A percentile compares a stretch with the other conserved stretches of the same genome.
Evolutionary conservation across 1,140 invertebrate genomes (phyloP).

Genomic region (Anastrepha ludens): DNA sequence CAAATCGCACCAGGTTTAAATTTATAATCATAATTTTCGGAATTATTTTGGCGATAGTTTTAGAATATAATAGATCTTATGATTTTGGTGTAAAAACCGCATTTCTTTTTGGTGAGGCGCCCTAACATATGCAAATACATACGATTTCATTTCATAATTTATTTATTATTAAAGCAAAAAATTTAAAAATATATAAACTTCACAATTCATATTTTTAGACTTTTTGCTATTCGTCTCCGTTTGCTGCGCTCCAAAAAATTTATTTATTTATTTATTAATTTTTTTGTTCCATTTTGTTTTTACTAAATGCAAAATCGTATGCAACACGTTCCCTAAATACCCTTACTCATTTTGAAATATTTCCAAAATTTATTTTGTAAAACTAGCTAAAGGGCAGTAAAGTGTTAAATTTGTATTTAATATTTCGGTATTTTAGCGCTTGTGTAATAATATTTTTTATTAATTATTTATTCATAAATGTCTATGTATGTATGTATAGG

Average conservation of each 20-base stretch:
- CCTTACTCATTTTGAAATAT: neutral
- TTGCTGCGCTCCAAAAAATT: neutral
- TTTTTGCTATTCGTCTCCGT: slow-evolving; percentile 38
- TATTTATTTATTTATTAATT: neutral
- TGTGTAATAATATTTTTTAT: too few species aligned
- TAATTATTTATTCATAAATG: neutral
- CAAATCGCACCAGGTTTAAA: too few species aligned
- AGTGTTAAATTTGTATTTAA: neutral
- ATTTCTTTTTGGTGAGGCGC: too few species aligned
- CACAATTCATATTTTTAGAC: slow-evolving; percentile 28
- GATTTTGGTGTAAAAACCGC: too few species aligned
- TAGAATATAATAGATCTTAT: too few species aligned
- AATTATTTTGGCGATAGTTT: too few species aligned
- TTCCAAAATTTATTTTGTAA: slow-evolving; percentile 1
- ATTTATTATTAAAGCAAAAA: too few species aligned
- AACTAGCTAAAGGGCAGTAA: slow-evolving; percentile 36
- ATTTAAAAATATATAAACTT: neutral
- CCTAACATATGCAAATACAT: too few species aligned
- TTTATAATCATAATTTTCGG: too few species aligned
- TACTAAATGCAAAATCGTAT: neutral
- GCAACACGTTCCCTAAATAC: slow-evolving; percentile 36
- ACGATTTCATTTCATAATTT: too few species aligned
- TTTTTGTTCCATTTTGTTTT: neutral
- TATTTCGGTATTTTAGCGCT: neutral
- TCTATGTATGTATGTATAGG: neutral